Conservation (phyloP, 2,113 vertebrate genomes). For the Andinoacara biseriatus region DNA sequence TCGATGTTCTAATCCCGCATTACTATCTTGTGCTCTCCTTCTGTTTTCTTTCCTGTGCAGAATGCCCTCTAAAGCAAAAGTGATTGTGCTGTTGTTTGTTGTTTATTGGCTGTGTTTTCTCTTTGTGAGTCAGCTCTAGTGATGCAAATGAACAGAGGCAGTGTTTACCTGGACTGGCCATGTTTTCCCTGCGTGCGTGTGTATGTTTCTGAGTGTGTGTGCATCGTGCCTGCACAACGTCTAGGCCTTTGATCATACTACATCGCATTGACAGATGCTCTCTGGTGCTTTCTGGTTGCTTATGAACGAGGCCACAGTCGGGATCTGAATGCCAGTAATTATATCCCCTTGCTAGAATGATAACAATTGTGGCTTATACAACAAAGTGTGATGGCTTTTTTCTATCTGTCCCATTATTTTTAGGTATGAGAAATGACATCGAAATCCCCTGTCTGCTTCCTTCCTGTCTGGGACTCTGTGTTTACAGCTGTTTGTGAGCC, state of each 20-base stretch:
- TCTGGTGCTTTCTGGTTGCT: conserved; percentile 76
- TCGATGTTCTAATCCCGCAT: conserved; percentile 64
- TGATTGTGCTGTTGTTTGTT: conserved; percentile 72
- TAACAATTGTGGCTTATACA: conserved; percentile 70
- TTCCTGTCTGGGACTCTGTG: conserved; percentile 52
- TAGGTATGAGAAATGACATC: conserved; percentile 71
- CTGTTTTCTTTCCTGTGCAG: conserved; percentile 55
- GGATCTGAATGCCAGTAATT: conserved; percentile 77
- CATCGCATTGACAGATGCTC: conserved; percentile 78
- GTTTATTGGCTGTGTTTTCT: conserved; percentile 70
- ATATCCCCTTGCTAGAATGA: conserved; percentile 67
- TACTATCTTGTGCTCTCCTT: conserved; percentile 28
- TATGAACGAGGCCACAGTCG: conserved; percentile 70
- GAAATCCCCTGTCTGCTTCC: conserved; percentile 58
- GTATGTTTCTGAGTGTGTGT: conserved; percentile 11
- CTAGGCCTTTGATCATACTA: conserved; percentile 77
- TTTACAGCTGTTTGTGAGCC: conserved; percentile 65
- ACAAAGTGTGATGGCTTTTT: conserved; percentile 68
- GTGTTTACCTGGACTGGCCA: conserved; percentile 75
- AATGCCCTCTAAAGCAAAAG: conserved; percentile 66
- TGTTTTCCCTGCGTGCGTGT: conserved; percentile 42
- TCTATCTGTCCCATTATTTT: conserved; percentile 72
- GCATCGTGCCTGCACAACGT: conserved; percentile 43
- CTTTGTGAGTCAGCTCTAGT: conserved; percentile 72
- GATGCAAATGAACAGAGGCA: conserved; percentile 77